Conservation (phyloP, 2,797 vertebrate genomes). For the Morus bassanus region DNA sequence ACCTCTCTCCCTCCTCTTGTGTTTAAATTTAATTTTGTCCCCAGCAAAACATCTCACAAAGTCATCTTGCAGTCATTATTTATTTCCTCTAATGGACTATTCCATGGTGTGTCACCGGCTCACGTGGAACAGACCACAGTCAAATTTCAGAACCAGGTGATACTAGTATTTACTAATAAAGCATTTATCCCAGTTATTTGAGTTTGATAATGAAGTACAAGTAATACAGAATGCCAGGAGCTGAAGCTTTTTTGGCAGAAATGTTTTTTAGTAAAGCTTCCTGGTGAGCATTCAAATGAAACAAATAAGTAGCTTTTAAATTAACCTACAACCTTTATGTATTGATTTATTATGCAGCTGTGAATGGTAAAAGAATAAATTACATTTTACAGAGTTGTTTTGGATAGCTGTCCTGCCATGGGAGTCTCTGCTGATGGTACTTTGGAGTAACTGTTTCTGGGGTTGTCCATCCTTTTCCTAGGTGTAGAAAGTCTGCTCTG, state of each 20-base stretch:
- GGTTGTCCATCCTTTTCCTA: not conserved
- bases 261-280: not conserved
- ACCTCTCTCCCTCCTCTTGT: not conserved
- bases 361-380: not conserved
- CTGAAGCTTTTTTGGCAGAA: not conserved
- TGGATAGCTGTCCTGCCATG: not conserved
- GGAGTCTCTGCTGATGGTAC: not conserved
- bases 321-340: not conserved
- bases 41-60: not conserved
- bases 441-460: not conserved
- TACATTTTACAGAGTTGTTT: not conserved
- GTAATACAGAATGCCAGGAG: not conserved
- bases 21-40: not conserved
- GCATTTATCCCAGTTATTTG: not conserved
- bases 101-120: not conserved
- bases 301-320: too few species aligned
- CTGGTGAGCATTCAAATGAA: not conserved
- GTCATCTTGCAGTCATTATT: not conserved
- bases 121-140: not conserved
- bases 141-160: not conserved
- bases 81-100: not conserved
- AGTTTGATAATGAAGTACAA: not conserved
- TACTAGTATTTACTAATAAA: not conserved
- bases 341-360: slow-evolving; percentile 29
- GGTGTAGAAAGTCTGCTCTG: not conserved